Conservation (phyloP, 2,888 invertebrate genomes). For the Heteromyza rotundicornis region DNA sequence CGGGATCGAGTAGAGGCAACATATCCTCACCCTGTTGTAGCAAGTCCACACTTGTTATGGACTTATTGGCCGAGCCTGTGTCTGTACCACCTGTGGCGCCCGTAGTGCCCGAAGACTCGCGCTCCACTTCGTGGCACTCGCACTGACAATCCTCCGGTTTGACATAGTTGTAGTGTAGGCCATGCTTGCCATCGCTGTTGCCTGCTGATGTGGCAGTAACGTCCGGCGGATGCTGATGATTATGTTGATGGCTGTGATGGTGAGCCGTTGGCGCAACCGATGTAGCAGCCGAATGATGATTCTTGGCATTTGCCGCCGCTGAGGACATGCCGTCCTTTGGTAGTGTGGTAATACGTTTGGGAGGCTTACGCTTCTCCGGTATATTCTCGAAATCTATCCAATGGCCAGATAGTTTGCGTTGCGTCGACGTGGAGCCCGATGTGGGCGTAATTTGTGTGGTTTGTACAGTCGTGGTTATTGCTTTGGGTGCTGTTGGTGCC, state of each 20-base stretch:
- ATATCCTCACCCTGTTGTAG: constrained; percentile 64
- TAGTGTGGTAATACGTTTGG: constrained; percentile 82
- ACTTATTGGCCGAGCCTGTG: constrained; percentile 40
- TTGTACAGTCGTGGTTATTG: neutral
- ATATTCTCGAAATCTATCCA: constrained; percentile 91
- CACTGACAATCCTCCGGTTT: constrained; percentile 88
- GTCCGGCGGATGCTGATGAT: constrained; percentile 31
- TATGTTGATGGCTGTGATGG: constrained; percentile 34
- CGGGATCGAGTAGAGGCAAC: constrained; percentile 64
- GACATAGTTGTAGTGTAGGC: constrained; percentile 76
- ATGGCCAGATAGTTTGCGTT: constrained; percentile 64
- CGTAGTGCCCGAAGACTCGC: constrained; percentile 45
- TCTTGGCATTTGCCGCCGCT: constrained; percentile 18
- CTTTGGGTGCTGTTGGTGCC: constrained; percentile 1
- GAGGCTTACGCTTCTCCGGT: constrained; percentile 80
- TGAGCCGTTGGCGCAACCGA: constrained; percentile 23
- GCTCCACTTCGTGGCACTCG: constrained; percentile 77
- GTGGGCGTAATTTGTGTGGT: neutral
- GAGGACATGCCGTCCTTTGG: constrained; percentile 64
- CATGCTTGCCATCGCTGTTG: constrained; percentile 43
- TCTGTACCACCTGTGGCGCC: constrained; percentile 35
- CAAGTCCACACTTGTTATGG: constrained; percentile 54
- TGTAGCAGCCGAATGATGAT: constrained; percentile 25
- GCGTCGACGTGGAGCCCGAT: constrained; percentile 44
- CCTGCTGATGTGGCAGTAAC: constrained; percentile 26